Evolutionary conservation across 53 echinoderm and acorn worm genomes (phyloP), one percentile per base, ranked within the genome.

Genomic region (Paelopatides confundens): DNA sequence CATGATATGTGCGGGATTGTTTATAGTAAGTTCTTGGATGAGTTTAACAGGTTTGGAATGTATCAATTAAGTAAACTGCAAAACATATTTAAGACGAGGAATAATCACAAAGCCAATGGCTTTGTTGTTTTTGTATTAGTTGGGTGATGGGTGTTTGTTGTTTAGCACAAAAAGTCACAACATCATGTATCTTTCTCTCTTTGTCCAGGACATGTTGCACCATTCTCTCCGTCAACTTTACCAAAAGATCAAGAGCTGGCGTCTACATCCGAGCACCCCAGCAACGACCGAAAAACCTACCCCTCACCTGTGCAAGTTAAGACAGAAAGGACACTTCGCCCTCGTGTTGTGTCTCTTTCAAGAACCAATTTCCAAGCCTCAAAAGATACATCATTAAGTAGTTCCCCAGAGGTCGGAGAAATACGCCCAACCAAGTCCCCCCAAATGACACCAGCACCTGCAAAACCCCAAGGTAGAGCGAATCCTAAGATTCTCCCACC

Each of bases 111-210:
- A 8, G 40, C 11, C 2, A 40, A 43, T 43, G 43, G 43, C 43
- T 43, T 43, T 12, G 12, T 43, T 43, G 43, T 43, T 43, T 43
- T 8, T 7, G n/a, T n/a, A n/a, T n/a, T n/a, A n/a, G n/a, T n/a
- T n/a, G n/a, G n/a, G n/a, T n/a, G n/a, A 43, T 43, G 43, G 43
- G 43, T 43, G 0, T 8, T 2, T 43, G 1, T 10, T 43, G 43
- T 58, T 18, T 58, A 21, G 58, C 0, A 6, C 58, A 0, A 58
- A 23, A 21, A 58, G 18, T 18, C 6, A 26, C 58, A 58, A 15
- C 58, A n/a, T 58, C 58, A 58, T 58, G 21, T 58, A 23, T 74
- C 40, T 74, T 74, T 74, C 39, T 74, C 46, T 74, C 74, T 74
- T 74, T 46, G 74, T 74, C n/a, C 46, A 74, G 74, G 74, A 4